Conservation (phyloP, 1,140 invertebrate species). For the Drosophila melanogaster region DNA sequence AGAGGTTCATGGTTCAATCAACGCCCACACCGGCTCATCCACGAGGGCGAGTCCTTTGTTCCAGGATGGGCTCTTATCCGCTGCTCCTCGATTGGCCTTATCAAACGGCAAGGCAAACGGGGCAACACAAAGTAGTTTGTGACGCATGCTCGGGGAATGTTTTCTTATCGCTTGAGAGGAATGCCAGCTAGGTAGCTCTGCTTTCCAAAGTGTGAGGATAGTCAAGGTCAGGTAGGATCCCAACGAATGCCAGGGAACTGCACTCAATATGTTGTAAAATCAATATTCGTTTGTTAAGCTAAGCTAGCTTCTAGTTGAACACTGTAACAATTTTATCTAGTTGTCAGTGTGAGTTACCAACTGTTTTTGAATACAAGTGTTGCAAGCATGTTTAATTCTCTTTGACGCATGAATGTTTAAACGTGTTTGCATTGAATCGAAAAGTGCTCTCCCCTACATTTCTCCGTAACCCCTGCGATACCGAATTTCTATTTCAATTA, state of each 20-base stretch:
- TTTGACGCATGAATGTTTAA: neutral
- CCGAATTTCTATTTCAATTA: slow-evolving; percentile 29
- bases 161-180: slow-evolving; percentile 25
- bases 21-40: slow-evolving; percentile 28
- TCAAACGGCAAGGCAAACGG: too few species aligned
- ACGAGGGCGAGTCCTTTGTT: slow-evolving; percentile 42
- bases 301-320: too few species aligned
- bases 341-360: too few species aligned
- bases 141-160: slow-evolving; percentile 63
- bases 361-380: too few species aligned
- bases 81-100: slow-evolving; percentile 18
- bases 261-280: neutral
- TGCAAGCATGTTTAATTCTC: too few species aligned
- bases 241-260: neutral
- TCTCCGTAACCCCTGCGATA: neutral
- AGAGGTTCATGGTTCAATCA: slow-evolving; percentile 8
- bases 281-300: too few species aligned
- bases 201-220: slow-evolving; percentile 5
- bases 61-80: slow-evolving; percentile 26
- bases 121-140: slow-evolving; percentile 41
- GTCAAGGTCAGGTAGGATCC: slow-evolving; percentile 33
- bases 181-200: slow-evolving; percentile 28
- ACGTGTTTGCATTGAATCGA: neutral
- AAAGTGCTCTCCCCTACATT: neutral
- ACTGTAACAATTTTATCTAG: too few species aligned